Base-by-base conservation (phyloP, 1,140 invertebrate species). In the Batillaria attramentaria region DNA sequence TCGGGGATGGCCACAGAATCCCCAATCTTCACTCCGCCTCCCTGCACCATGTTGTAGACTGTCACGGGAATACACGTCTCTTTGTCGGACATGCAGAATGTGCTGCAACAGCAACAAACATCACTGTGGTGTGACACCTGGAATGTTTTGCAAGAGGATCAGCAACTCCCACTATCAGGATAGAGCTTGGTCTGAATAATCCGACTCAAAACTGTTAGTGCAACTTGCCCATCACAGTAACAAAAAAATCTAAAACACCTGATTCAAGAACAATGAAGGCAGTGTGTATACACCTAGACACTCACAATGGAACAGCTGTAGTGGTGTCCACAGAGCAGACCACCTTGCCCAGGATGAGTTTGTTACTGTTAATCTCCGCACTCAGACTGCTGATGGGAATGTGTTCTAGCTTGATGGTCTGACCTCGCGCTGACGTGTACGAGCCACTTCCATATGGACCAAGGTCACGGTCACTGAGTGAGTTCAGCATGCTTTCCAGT, bases 1-100 rank as follows among this genome's bases (percentile, higher is more conserved):
- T 96, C 95, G 1, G 95, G 94, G 81, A 97, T 94, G 2, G 94
- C 94, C 18, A 97, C 94, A 43, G 94, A 93, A 91, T 97, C 95
- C 2, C 95, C 96, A 74, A 97, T 95, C 77, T 95, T 96, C 65
- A 96, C 94, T 54, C 95, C 96, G 88, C 94, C 93, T 4, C 95
- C 95, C 87, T 94, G 93, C 35, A 95, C 95, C 87, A 96, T 93
- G 92, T 97, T 97, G 90, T 96, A 97, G 43, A 97, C 93, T 0
- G 94, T 95, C 54, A 96, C 95, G 39, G 93, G 93, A 43, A 95
- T 90, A 87, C 95, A 96, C 0, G 91, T 92, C 88, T 94, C 93
- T 82, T 93, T 92, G 90, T 97, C 96, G 37, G 95, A 93, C 80
- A 96, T 89, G 86, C 95, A 96, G 91, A 96, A 96, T 41, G 95